Conservation (phyloP, 2,797 vertebrate genomes). For the Neosilurus hyrtlii region DNA sequence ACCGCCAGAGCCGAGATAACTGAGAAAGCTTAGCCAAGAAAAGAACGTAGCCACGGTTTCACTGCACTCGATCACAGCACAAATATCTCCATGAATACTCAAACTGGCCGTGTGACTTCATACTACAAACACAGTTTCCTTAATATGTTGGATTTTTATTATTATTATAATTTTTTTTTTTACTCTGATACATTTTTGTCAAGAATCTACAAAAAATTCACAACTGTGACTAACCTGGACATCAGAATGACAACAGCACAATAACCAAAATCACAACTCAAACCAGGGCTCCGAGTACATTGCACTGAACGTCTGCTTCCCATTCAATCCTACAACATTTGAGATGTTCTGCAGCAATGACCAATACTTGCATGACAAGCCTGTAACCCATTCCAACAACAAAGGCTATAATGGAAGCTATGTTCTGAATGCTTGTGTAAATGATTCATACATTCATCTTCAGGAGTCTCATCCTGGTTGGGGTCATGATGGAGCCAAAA, state of each 20-base stretch:
- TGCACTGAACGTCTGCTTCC: not conserved
- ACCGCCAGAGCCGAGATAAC: constrained; percentile 52
- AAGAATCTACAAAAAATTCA: not conserved
- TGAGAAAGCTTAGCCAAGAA: constrained; percentile 20
- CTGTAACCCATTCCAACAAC: not conserved
- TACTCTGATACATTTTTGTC: not conserved
- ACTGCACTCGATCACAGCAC: constrained; percentile 11
- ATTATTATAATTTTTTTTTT: too few relatives aligned
- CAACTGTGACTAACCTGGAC: not conserved
- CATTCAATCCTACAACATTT: not conserved
- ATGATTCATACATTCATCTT: not conserved
- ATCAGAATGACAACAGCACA: not conserved
- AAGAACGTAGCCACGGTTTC: constrained; percentile 13
- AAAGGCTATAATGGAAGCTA: not conserved
- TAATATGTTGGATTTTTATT: too few relatives aligned
- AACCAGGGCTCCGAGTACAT: not conserved
- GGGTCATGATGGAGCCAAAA: not conserved
- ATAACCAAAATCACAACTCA: not conserved
- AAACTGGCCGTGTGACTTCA: not conserved
- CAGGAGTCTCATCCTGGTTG: too few relatives aligned
- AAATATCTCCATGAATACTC: constrained; percentile 9
- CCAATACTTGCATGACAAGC: not conserved
- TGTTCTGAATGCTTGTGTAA: not conserved
- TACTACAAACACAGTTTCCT: not conserved
- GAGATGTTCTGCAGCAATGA: not conserved